Percentiles rank a stretch among this genome's conserved stretches.
These are phyloP conservation scores for Seira sanloemensis DNA, from an alignment of 2,888 invertebrate genomes.

Conservation along the genomic window DNA sequence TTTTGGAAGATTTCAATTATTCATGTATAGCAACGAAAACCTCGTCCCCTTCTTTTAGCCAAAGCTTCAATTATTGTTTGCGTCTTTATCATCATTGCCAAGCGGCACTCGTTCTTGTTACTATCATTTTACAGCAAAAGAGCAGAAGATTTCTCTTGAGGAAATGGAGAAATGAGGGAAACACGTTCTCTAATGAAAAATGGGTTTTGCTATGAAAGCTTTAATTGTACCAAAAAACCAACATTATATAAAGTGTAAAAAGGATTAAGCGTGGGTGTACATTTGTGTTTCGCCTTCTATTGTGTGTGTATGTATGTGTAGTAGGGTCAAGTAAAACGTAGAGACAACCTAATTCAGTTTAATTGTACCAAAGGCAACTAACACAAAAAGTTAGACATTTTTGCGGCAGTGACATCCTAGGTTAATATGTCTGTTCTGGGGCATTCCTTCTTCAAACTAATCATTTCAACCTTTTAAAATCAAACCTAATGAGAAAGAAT, in stretches of 20 bases:
- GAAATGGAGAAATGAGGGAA: background rate
- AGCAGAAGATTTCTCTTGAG: background rate
- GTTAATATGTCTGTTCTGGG: conserved; percentile 55
- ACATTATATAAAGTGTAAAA: conserved; percentile 11
- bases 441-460: background rate
- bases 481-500: background rate
- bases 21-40: too few species aligned
- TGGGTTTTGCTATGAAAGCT: conserved; percentile 58
- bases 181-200: background rate
- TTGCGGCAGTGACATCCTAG: conserved; percentile 66
- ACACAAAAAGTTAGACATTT: conserved; percentile 20
- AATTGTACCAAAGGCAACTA: conserved; percentile 23
- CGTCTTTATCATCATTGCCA: too few species aligned
- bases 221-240: conserved; percentile 63
- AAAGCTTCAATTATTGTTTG: too few species aligned
- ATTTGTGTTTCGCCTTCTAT: too few species aligned
- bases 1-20: too few species aligned
- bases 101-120: too few species aligned
- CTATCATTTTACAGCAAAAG: too few species aligned
- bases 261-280: conserved; percentile 1
- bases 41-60: too few species aligned
- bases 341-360: conserved; percentile 4
- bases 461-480: background rate
- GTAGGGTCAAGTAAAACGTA: background rate
- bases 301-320: too few species aligned